Evolutionary conservation across 2,113 vertebrate genomes (phyloP).

Genomic region (Chaetura pelagica): DNA sequence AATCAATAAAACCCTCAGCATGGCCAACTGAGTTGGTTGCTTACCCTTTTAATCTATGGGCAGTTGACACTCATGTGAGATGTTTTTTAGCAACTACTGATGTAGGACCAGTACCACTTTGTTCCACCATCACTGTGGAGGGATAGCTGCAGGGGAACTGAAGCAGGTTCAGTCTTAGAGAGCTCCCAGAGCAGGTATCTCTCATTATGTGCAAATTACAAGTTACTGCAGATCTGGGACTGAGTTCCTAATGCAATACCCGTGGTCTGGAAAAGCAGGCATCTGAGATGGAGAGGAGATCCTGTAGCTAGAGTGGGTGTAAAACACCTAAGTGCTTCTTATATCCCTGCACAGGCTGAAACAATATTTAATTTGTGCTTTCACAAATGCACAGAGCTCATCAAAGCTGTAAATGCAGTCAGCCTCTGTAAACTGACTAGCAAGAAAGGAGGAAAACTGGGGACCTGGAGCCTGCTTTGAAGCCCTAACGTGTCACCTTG

Average conservation of each 20-base stretch:
- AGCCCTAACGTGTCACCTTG: background rate
- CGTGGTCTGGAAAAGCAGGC: background rate
- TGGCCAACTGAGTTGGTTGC: background rate
- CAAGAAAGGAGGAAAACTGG: background rate
- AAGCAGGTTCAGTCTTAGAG: background rate
- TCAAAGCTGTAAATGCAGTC: background rate
- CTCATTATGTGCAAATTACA: background rate
- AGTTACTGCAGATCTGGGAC: background rate
- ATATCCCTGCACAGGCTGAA: accelerated
- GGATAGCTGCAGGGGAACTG: background rate
- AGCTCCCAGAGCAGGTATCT: background rate
- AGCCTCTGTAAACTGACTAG: background rate
- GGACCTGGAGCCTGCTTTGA: background rate
- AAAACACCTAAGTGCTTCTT: background rate
- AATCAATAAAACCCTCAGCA: background rate
- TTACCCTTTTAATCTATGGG: background rate
- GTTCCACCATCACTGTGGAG: background rate
- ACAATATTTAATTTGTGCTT: background rate
- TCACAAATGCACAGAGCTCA: background rate
- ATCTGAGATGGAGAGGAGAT: background rate
- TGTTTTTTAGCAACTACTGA: background rate
- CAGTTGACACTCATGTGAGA: background rate
- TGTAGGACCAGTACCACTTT: too few relatives aligned
- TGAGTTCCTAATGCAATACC: background rate
- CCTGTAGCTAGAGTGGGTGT: background rate